phyloP scores from a whole-genome alignment of 1,140 invertebrate species.

The Drosophila repleta region DNA sequence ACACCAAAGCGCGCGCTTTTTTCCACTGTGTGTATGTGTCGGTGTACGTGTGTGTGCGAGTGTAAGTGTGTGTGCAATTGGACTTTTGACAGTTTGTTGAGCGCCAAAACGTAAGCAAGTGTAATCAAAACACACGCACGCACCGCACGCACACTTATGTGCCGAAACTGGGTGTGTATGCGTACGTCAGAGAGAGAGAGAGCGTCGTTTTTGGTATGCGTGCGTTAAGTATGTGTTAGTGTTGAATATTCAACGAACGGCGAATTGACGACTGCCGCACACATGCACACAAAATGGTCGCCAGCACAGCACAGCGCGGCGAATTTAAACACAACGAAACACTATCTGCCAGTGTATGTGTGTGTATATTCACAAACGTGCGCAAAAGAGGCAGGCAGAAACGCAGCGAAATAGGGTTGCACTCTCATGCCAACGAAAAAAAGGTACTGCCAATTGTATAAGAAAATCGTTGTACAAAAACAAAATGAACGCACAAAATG shows the following conservation, averaged over 20 bases:
- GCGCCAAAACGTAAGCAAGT: slow-evolving; percentile 76
- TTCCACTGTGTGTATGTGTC: slow-evolving; percentile 39
- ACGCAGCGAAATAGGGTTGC: slow-evolving; percentile 54
- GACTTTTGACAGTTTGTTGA: slow-evolving; percentile 63
- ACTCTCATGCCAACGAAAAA: slow-evolving; percentile 48
- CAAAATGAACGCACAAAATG: slow-evolving; percentile 32
- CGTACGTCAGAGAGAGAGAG: slow-evolving; percentile 38
- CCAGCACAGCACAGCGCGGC: slow-evolving; percentile 41
- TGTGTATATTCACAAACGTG: slow-evolving; percentile 43
- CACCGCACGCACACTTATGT: slow-evolving; percentile 65
- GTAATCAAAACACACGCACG: slow-evolving; percentile 81
- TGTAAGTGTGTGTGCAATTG: slow-evolving; percentile 59
- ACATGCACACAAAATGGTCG: slow-evolving; percentile 54
- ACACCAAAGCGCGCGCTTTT: slow-evolving; percentile 71
- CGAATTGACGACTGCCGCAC: slow-evolving; percentile 45
- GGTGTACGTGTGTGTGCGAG: slow-evolving; percentile 19
- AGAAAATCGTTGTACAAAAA: slow-evolving; percentile 42
- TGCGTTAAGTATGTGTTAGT: slow-evolving; percentile 34
- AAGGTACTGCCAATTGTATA: slow-evolving; percentile 50
- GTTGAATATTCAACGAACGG: slow-evolving; percentile 54
- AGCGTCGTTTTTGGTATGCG: slow-evolving; percentile 36
- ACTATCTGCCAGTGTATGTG: slow-evolving; percentile 9
- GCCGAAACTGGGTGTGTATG: slow-evolving; percentile 52
- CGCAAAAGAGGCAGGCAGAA: slow-evolving; percentile 42
- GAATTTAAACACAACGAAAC: slow-evolving; percentile 54